phyloP scores from a whole-genome alignment of 1,140 invertebrate genomes.

The Nephotettix cincticeps region DNA sequence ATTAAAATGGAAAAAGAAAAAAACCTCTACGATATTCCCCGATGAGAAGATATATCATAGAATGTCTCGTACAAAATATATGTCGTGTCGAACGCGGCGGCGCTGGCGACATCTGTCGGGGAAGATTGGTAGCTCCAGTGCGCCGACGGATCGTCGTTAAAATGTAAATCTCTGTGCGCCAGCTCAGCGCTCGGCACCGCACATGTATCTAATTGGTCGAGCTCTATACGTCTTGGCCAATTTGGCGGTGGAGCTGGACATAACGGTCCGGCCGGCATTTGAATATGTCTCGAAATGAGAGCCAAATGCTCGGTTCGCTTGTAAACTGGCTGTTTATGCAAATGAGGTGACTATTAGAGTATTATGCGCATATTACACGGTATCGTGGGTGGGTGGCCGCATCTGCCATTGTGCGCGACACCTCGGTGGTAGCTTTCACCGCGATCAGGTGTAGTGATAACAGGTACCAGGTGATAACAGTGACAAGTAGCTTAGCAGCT shows the following conservation, averaged over 20 bases:
- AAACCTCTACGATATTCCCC: too few relatives aligned
- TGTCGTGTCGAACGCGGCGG: too few relatives aligned
- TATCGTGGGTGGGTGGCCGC: not conserved
- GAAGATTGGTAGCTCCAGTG: too few relatives aligned
- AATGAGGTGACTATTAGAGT: not conserved
- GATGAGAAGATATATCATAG: too few relatives aligned
- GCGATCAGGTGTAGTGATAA: not conserved
- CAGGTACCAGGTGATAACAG: not conserved
- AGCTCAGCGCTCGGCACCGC: not conserved
- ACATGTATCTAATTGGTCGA: constrained; percentile 3
- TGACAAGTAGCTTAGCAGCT: not conserved
- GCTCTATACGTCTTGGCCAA: not conserved
- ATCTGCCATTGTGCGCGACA: not conserved
- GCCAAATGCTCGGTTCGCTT: not conserved
- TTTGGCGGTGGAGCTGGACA: not conserved
- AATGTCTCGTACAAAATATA: too few relatives aligned
- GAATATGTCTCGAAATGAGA: constrained; percentile 4
- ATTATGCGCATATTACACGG: constrained; percentile 9
- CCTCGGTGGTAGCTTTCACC: not conserved
- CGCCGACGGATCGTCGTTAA: not conserved
- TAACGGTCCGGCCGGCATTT: constrained; percentile 1
- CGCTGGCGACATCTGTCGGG: too few relatives aligned
- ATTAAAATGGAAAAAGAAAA: too few relatives aligned
- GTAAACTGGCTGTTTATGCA: constrained; percentile 9
- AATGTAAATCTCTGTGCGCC: not conserved